Base-by-base conservation (phyloP, 64 coral and sea anemone genomes). In the Hydrozoanthus tunicans region DNA sequence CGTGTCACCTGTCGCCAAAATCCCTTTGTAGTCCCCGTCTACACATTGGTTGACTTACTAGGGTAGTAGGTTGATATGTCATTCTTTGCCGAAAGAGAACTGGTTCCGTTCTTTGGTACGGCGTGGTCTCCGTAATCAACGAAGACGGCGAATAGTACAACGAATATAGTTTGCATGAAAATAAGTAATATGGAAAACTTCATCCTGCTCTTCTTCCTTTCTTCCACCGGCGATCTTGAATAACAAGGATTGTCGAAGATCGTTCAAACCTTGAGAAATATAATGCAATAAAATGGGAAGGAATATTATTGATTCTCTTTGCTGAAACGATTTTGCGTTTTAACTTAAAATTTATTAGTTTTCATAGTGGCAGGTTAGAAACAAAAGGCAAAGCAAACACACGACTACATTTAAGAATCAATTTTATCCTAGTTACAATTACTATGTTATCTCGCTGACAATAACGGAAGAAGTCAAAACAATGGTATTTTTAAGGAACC, bases 51-150 rank as follows among this genome's bases (percentile, higher is more conserved):
- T n/a, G 27, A 82, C 84, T 51, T 88, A 88, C 84, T 88, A 26
- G 68, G 84, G 69, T 88, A 88, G 51, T 88, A 88, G 13, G 74
- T 7, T 4, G 84, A 73, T 0, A 88, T 75, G 6, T 88, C 69
- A 51, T 88, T 88, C 57, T 74, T 72, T 56, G 7, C 84, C 17
- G 81, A 51, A 54, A 61, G 59, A n/a, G 56, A 9, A 26, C 69
- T 69, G 74, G 24, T 75, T 32, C 32, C 32, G 32, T 73, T 88
- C 84, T 59, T 67, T 15, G 84, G 55, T 8, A 88, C 57, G 20
- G 84, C 84, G 55, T 88, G 84, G n/a, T 75, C 68, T 7, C 84
- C 84, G 59, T 74, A 88, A 88, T 88, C 84, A 51, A 73, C 84
- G 13, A 88, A 88, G 25, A 88, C 20, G 6, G 67, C 84, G 59